Base-by-base conservation (phyloP, 2,113 vertebrate species). In the Motacilla alba region DNA sequence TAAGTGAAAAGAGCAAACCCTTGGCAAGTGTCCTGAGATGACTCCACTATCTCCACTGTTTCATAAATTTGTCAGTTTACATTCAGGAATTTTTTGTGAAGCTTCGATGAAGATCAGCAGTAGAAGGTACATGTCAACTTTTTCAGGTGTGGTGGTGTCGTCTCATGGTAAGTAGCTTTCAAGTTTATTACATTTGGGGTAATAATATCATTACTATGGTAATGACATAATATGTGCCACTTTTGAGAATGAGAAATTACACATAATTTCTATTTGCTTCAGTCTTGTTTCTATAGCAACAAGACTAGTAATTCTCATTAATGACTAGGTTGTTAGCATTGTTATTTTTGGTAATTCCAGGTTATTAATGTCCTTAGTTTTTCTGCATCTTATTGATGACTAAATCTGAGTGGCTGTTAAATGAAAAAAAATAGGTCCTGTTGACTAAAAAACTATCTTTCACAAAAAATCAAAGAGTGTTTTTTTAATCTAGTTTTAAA, bases 221-320 rank as follows among this genome's bases (percentile, higher is more conserved):
- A 96, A 97, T 97, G 85, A 95, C 89, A 96, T 92, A 97, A 95
- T 97, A 80, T 93, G 78, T 96, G 94, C 90, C 94, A 97, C 94
- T 96, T 97, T 96, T 66, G 87, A 88, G 92, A 95, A 92, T 90
- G 79, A 97, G 93, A 96, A 97, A 97, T 95, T 94, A 83, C 72
- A 92, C 75, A 82, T 96, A 95, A 97, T 94, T 97, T 91, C 91
- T 97, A 86, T 97, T 97, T 97, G 95, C 88, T 95, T 96, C 90
- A 63, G 39, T 86, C 76, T 78, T 95, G 96, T 97, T 97, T 96
- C 97, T 97, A 97, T 97, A 97, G 97, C 95, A 97, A 97, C 97
- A 97, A 92, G 91, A 86, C 68, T 84, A 95, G 93, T 95, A 96
- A 97, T 96, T 97, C 93, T 96, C 81, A 94, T 96, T 97, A 97